Base-by-base conservation (phyloP, 2,797 vertebrate genomes). In the Chelidonichthys spinosus region DNA sequence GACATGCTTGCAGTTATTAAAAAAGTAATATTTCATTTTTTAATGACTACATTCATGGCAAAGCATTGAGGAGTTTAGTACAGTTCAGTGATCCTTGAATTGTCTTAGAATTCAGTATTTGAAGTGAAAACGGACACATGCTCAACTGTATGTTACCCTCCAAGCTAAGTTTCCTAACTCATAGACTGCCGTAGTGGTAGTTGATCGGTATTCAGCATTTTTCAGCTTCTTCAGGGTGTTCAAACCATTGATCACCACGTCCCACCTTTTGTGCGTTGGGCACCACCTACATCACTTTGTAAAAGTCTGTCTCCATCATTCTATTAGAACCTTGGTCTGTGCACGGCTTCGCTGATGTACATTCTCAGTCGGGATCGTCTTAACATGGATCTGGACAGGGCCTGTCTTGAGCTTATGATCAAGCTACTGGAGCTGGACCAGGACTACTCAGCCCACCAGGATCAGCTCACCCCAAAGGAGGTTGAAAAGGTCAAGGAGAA, bases 401-500 rank as follows among this genome's bases (percentile, higher is more conserved):
- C 97, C 66, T 97, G 98, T 84, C 90, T 99, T 84, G 98, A 99
- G 92, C 95, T 99, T 55, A 99, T 99, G 98, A 98, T 99, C 78
- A 95, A 97, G 53, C 96, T 99, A 74, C 92, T 99, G 89, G 98
- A 99, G 84, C 78, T 98, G 78, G 98, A 99, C 78, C 97, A 98
- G 90, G 97, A 99, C 86, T 89, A 85, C 73, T 89, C 88, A 0
- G 90, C 79, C 81, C 94, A 95, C 82, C 87, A 92, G 15, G 95
- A 96, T 86, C 95, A 98, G 85, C 94, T 99, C 75, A 98, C 97
- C 0, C 95, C 97, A 64, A 98, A 98, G 84, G 98, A 99, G 89
- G 97, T 98, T 94, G 97, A 95, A 82, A 98, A 99, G 94, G 97
- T 99, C 47, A 99, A 99, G 88, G 98, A 99, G 92, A 99, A 99